Percentiles rank a stretch among this genome's conserved stretches.
Conservation (phyloP, 2,888 invertebrate genomes). For the Ornithoptera alexandrae region DNA sequence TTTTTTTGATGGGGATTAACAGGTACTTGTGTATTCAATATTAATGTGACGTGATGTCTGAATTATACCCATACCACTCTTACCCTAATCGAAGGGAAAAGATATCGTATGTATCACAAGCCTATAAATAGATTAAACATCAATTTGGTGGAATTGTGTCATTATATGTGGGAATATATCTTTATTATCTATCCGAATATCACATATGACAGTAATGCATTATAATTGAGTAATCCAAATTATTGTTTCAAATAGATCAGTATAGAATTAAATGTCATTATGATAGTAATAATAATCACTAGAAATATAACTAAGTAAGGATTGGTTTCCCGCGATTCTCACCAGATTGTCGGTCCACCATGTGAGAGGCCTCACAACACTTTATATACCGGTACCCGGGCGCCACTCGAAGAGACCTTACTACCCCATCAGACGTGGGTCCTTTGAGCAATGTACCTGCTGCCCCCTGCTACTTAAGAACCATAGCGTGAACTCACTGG, state of each 20-base stretch:
- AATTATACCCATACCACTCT: too few species aligned
- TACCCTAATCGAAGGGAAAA: neutral
- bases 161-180: neutral
- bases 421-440: too few species aligned
- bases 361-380: too few species aligned
- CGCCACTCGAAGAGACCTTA: too few species aligned
- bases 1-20: constrained; percentile 15
- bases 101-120: neutral
- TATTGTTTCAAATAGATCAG: neutral
- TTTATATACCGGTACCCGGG: too few species aligned
- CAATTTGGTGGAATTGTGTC: constrained; percentile 4
- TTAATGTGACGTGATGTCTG: neutral
- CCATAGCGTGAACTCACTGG: too few species aligned
- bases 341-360: too few species aligned
- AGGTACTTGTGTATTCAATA: constrained; percentile 24
- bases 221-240: constrained; percentile 16
- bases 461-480: too few species aligned
- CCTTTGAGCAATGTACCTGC: too few species aligned
- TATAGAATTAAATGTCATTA: neutral
- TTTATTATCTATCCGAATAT: neutral
- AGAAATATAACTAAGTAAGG: neutral
- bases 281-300: neutral
- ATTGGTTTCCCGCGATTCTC: too few species aligned
- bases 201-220: constrained; percentile 4
- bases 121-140: constrained; percentile 11